Evolutionary conservation across 1,140 invertebrate genomes (phyloP).

Genomic region (Goniozus legneri): DNA sequence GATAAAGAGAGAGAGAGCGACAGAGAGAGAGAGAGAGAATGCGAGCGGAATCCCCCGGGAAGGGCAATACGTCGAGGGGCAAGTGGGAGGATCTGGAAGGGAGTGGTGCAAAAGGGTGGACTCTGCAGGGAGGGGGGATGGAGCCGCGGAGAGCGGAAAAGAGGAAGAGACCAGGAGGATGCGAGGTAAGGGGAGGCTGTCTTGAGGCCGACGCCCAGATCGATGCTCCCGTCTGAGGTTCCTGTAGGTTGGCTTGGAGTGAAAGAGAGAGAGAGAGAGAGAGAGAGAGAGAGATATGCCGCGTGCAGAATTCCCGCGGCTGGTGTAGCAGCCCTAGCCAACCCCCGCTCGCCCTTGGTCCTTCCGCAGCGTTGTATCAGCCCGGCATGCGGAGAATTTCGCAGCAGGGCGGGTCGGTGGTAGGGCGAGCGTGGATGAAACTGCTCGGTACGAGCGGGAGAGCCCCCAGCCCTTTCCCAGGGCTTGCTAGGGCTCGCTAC

Average conservation of each 20-base stretch:
- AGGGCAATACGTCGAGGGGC: too few species aligned
- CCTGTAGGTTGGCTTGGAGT: conserved; percentile 34
- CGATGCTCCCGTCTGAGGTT: conserved; percentile 45
- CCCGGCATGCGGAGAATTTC: not conserved
- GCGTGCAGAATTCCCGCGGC: conserved; percentile 26
- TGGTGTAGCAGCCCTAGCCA: conserved; percentile 11
- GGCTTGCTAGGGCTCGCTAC: too few species aligned
- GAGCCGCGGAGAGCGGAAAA: conserved; percentile 9
- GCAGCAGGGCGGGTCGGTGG: not conserved
- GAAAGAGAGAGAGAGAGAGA: too few species aligned
- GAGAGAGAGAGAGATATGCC: too few species aligned
- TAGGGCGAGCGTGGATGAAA: not conserved
- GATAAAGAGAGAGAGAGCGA: conserved; percentile 1
- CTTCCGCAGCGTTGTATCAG: not conserved
- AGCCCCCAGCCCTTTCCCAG: too few species aligned
- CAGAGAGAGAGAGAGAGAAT: conserved; percentile 14
- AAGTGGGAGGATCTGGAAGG: too few species aligned
- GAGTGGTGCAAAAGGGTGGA: too few species aligned
- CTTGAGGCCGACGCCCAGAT: conserved; percentile 48
- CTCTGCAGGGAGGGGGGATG: conserved; percentile 6
- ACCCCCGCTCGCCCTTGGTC: conserved; percentile 1
- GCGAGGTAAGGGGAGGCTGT: conserved; percentile 17
- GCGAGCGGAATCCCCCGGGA: conserved; percentile 16
- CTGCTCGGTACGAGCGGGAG: too few species aligned
- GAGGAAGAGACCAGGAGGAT: conserved; percentile 7